Evolutionary conservation across 2,888 invertebrate genomes (phyloP), one percentile per base, ranked within the genome.

Genomic region (Pardosa pseudoannulata): DNA sequence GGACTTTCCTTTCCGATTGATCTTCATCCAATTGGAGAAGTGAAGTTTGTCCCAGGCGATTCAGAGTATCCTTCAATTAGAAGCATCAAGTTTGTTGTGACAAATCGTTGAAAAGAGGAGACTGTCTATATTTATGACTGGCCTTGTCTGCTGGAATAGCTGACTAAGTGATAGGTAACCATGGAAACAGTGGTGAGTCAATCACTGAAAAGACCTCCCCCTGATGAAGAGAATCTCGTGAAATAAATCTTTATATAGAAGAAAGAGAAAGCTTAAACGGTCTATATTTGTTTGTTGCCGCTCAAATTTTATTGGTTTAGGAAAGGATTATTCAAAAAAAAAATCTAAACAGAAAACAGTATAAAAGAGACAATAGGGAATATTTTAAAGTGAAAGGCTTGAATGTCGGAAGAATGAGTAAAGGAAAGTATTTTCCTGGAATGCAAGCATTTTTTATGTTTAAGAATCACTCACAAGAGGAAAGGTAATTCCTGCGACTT

Each of bases 271-370:
- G 27, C 67, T 16, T 13, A 31, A 31, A 28, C 23, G 5, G 29
- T 41, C 27, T 39, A 23, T 68, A 68, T 62, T 75, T 74, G 68
- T 68, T 62, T 68, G 74, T 31, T 41, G 68, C 74, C 50, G 68
- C n/a, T 50, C 46, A 50, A 67, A 81, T 71, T 71, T 71, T 75
- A 81, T 81, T 81, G 81, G 81, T 74, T 74, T 74, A 81, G 81
- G 16, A 56, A 16, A 50, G 75, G 74, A 81, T 81, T 81, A 81
- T 81, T 81, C 68, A 81, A 81, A 39, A 70, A 81, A 39, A 70
- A 74, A 81, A 70, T 62, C 27, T 67, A 27, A 31, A 39, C 56
- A 70, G 64, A 7, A 39, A 68, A 29, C 56, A 62, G 31, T 23
- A 41, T 65, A 68, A 81, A 81, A 74, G 81, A 74, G 81, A 62